phyloP scores from a whole-genome alignment of 1,140 invertebrate species.

The Anthonomus grandis region DNA sequence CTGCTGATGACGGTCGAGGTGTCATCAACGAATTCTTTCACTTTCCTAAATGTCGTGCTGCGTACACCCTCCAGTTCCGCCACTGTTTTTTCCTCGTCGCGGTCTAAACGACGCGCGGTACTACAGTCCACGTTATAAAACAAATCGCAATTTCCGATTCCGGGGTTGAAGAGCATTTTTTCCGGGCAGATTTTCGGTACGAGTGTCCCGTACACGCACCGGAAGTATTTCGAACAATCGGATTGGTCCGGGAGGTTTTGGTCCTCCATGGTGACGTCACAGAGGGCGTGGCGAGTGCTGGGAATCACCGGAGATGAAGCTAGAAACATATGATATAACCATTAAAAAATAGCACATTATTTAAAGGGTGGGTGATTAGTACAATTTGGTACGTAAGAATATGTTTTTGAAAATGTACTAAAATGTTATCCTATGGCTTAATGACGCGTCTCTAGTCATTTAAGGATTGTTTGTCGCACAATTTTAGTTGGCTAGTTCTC shows the following conservation, averaged over 20 bases:
- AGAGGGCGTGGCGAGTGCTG: not conserved
- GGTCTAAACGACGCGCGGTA: not conserved
- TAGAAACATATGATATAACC: not conserved
- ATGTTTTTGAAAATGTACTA: too few species aligned
- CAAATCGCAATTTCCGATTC: conserved; percentile 41
- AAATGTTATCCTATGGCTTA: too few species aligned
- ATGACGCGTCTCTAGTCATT: too few species aligned
- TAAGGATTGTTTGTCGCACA: too few species aligned
- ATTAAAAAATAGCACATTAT: not conserved
- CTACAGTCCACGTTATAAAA: conserved; percentile 30
- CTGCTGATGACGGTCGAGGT: not conserved
- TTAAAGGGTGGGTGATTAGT: too few species aligned
- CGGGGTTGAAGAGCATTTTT: conserved; percentile 47
- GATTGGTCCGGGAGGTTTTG: conserved; percentile 24
- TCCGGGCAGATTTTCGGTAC: conserved; percentile 40
- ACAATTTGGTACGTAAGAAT: too few species aligned
- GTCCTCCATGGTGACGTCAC: conserved; percentile 12
- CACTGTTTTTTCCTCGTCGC: not conserved
- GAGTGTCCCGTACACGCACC: conserved; percentile 41
- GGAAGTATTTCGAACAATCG: conserved; percentile 34
- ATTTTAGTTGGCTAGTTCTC: too few species aligned
- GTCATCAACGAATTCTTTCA: not conserved
- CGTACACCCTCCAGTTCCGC: not conserved
- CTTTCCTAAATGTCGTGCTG: not conserved
- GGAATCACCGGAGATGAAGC: not conserved